phyloP scores from a whole-genome alignment of 2,113 vertebrate species.

The Myotis davidii region DNA sequence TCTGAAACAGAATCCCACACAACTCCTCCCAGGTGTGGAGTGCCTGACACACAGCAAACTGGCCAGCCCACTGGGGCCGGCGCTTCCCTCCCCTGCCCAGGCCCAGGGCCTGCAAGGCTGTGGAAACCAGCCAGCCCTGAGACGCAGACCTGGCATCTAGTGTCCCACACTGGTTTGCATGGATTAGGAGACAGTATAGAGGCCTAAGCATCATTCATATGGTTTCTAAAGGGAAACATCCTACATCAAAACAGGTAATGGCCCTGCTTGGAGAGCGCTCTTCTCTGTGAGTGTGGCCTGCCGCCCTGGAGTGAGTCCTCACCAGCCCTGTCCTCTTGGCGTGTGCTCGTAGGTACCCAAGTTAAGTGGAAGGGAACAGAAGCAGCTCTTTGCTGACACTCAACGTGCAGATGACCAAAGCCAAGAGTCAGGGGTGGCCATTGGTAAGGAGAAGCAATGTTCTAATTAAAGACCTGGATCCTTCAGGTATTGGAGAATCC shows the following conservation, averaged over 20 bases:
- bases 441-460: neutral
- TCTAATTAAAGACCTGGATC: neutral
- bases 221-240: neutral
- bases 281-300: neutral
- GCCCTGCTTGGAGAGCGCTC: too few relatives aligned
- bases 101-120: neutral
- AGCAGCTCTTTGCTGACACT: neutral
- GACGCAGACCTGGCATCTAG: fast-evolving
- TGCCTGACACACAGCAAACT: fast-evolving
- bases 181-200: neutral
- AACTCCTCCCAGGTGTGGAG: neutral
- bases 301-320: fast-evolving
- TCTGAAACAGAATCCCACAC: neutral
- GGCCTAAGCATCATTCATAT: neutral
- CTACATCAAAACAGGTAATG: fast-evolving
- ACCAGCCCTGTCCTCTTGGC: neutral
- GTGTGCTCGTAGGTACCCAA: neutral
- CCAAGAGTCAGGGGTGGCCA: fast-evolving
- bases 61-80: fast-evolving
- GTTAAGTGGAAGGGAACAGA: neutral
- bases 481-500: neutral
- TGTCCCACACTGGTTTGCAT: fast-evolving
- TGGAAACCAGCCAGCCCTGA: neutral
- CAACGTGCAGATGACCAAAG: neutral
- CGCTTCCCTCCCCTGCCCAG: fast-evolving